Conservation (phyloP, 2,888 invertebrate species). For the Troilus luridus region DNA sequence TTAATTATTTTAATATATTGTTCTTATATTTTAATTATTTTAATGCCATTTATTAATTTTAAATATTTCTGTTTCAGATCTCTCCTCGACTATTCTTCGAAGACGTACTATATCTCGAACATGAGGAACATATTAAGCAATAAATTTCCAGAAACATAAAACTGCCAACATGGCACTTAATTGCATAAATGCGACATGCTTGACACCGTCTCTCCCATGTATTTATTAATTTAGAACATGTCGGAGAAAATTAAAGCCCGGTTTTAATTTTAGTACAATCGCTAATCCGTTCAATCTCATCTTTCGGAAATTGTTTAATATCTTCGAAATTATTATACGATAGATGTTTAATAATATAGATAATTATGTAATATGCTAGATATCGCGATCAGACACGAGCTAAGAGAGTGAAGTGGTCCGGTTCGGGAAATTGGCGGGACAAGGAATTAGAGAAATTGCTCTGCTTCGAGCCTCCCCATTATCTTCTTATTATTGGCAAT, state of each 20-base stretch:
- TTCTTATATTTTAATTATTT: too few relatives aligned
- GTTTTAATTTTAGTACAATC: background rate
- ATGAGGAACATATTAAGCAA: background rate
- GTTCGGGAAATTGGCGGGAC: background rate
- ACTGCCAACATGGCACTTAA: too few relatives aligned
- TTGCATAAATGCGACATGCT: background rate
- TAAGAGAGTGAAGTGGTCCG: background rate
- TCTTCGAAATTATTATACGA: background rate
- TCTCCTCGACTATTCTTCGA: too few relatives aligned
- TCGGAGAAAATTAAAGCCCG: background rate
- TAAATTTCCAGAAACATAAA: background rate
- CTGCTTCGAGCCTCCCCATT: background rate
- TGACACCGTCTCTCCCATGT: background rate
- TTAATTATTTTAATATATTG: too few relatives aligned
- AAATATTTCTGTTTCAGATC: too few relatives aligned
- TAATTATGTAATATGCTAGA: background rate
- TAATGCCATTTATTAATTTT: too few relatives aligned
- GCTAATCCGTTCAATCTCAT: background rate
- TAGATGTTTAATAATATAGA: too few relatives aligned
- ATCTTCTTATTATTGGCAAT: constrained; percentile 7
- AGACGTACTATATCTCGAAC: too few relatives aligned
- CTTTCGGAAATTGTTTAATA: background rate
- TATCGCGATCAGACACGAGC: background rate
- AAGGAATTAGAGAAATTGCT: background rate
- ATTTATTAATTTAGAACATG: background rate